These are phyloP conservation scores for Aepyceros melampus DNA, from an alignment of 2,113 vertebrate genomes.

Conservation along the genomic window DNA sequence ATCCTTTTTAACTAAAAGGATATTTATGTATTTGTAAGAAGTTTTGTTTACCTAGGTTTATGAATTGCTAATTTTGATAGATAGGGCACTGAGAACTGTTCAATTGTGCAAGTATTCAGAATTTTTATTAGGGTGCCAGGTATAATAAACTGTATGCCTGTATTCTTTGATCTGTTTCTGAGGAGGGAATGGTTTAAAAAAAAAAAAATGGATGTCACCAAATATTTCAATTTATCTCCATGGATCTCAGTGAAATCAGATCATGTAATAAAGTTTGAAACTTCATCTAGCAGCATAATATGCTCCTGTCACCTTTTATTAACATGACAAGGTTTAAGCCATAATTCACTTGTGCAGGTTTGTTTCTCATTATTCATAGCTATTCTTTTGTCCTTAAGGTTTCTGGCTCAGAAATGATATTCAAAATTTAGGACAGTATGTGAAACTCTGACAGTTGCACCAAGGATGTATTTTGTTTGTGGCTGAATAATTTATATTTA, in stretches of 20 bases:
- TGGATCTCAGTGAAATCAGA: constrained; percentile 61
- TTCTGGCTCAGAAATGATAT: constrained; percentile 14
- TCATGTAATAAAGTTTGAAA: constrained; percentile 63
- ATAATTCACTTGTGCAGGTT: constrained; percentile 51
- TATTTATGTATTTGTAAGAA: constrained; percentile 38
- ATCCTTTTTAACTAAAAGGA: constrained; percentile 32
- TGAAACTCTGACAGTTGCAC: neutral
- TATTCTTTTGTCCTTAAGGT: constrained; percentile 28
- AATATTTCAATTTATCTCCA: constrained; percentile 66
- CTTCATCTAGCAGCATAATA: constrained; percentile 61
- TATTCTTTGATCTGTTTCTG: constrained; percentile 62
- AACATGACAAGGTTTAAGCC: constrained; percentile 66
- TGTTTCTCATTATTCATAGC: constrained; percentile 57
- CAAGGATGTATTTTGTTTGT: neutral
- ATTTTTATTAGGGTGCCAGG: constrained; percentile 64
- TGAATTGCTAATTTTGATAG: constrained; percentile 65
- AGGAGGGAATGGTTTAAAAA: constrained; percentile 54
- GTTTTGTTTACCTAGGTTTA: constrained; percentile 57
- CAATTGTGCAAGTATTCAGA: constrained; percentile 57
- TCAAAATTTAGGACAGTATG: neutral
- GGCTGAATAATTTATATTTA: neutral
- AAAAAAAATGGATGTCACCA: constrained; percentile 44
- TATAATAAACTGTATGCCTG: constrained; percentile 53
- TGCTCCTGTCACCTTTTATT: constrained; percentile 54
- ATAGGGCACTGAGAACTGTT: constrained; percentile 51